Evolutionary conservation across 37 sponge, comb jelly and placozoan genomes (phyloP).

Genomic region (Cliona cf. orientalis): DNA sequence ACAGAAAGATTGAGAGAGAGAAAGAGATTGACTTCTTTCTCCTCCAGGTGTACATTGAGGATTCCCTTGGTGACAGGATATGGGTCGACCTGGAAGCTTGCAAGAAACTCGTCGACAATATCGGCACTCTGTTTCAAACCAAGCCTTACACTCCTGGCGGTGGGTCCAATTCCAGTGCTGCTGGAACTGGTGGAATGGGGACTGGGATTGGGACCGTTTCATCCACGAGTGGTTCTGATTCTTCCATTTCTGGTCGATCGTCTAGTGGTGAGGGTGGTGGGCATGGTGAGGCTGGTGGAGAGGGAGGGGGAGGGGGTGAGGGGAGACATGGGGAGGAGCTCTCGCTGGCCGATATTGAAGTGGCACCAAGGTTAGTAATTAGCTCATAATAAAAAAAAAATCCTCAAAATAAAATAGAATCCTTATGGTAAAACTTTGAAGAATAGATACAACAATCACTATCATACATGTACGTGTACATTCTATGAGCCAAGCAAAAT

Average conservation of each 20-base stretch:
- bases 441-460: too few species aligned
- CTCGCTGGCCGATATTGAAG: conserved; percentile 11
- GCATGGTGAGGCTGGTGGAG: conserved; percentile 7
- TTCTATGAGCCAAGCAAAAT: too few species aligned
- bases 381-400: background rate
- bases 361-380: conserved; percentile 25
- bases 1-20: too few species aligned
- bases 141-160: background rate
- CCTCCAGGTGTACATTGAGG: conserved; percentile 82
- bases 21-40: too few species aligned
- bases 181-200: background rate
- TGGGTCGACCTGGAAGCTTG: conserved; percentile 87
- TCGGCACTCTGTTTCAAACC: conserved; percentile 77
- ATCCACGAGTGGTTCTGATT: background rate
- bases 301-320: conserved; percentile 5
- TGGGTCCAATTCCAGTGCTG: background rate
- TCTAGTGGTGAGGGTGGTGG: background rate
- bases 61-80: conserved; percentile 79
- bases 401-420: too few species aligned
- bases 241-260: background rate
- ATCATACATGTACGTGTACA: too few species aligned
- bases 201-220: background rate
- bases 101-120: conserved; percentile 82
- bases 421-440: too few species aligned
- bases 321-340: background rate